Evolutionary conservation across 2,797 vertebrate genomes (phyloP).

Genomic region (Columba guinea): DNA sequence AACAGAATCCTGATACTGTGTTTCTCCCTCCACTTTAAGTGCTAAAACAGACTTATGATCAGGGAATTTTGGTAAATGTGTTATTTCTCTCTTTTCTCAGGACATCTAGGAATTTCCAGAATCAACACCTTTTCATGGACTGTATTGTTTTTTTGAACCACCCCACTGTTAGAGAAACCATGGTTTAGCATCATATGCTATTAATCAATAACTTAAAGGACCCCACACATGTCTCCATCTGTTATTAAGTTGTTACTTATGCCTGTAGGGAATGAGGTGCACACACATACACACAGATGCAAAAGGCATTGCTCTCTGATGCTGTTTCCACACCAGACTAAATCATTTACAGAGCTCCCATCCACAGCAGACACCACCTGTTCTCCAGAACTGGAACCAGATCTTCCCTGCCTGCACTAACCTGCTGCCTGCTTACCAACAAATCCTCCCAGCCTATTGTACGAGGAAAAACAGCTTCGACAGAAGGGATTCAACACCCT

Average conservation of each 20-base stretch:
- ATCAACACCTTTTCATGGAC: neutral
- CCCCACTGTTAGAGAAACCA: neutral
- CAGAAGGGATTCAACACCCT: neutral
- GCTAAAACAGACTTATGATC: neutral
- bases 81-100: neutral
- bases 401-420: neutral
- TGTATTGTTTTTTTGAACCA: neutral
- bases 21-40: neutral
- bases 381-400: neutral
- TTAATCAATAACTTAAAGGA: neutral
- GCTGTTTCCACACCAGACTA: neutral
- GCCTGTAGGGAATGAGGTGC: neutral
- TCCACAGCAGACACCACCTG: neutral
- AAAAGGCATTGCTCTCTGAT: neutral
- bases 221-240: neutral
- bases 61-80: neutral
- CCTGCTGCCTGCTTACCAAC: neutral
- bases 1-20: neutral
- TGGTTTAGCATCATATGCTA: neutral
- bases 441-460: neutral
- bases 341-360: neutral
- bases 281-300: neutral
- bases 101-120: neutral
- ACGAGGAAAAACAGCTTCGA: neutral
- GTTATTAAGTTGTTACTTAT: neutral